phyloP scores from a whole-genome alignment of 2,113 vertebrate species.

The Meles meles region DNA sequence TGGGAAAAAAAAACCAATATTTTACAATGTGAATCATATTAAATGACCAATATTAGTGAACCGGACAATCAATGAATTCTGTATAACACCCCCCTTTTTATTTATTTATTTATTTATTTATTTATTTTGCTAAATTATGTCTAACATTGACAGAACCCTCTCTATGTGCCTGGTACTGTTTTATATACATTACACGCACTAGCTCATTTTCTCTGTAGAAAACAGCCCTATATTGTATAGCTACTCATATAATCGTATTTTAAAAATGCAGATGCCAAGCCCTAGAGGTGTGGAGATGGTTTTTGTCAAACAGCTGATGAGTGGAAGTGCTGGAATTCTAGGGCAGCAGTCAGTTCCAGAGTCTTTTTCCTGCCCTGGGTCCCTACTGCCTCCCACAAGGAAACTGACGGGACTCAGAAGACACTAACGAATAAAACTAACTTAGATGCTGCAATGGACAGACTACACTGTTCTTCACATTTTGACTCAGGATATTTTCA shows the following conservation, averaged over 20 bases:
- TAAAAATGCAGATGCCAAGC: background rate
- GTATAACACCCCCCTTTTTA: background rate
- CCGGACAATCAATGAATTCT: background rate
- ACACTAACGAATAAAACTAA: background rate
- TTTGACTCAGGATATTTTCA: background rate
- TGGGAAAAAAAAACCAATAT: background rate
- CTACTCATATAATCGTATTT: background rate
- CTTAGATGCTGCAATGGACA: too few relatives aligned
- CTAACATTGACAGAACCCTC: too few relatives aligned
- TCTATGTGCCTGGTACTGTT: background rate
- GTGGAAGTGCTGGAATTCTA: accelerated
- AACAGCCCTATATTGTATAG: background rate
- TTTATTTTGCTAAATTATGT: background rate
- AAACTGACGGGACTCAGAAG: background rate
- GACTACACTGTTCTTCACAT: background rate
- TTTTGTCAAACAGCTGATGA: background rate
- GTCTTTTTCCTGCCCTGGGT: accelerated
- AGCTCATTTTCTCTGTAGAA: background rate
- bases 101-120: too few relatives aligned
- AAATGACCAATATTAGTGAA: background rate
- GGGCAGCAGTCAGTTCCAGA: background rate
- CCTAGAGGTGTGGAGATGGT: background rate
- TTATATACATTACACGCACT: background rate
- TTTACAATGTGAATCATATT: background rate
- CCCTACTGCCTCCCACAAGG: background rate